Percentiles rank a stretch among this genome's conserved stretches.
phyloP scores from a whole-genome alignment of 2,888 invertebrate species.

The Meiosimyza platycephala region DNA sequence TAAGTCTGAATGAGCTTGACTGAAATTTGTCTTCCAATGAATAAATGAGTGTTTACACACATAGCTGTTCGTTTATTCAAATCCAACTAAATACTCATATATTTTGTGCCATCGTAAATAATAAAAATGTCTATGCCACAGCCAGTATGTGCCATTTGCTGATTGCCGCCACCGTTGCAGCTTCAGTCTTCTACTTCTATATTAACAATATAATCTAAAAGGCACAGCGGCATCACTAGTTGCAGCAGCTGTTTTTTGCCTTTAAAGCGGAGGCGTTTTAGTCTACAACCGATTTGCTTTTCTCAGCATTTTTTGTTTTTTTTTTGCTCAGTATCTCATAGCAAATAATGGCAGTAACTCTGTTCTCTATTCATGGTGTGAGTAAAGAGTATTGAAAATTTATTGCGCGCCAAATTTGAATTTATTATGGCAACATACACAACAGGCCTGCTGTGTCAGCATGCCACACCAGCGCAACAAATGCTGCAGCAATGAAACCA shows the following conservation, averaged over 20 bases:
- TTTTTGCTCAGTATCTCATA: not conserved
- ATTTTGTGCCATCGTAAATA: slow-evolving; percentile 43
- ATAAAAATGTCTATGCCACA: slow-evolving; percentile 55
- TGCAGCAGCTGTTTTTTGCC: slow-evolving; percentile 36
- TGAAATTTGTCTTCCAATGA: too few species aligned
- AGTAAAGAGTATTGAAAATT: slow-evolving; percentile 49
- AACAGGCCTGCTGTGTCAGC: slow-evolving; percentile 22
- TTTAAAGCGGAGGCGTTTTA: slow-evolving; percentile 33
- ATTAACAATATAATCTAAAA: slow-evolving; percentile 37
- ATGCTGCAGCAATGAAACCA: slow-evolving; percentile 9
- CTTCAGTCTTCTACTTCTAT: slow-evolving; percentile 20
- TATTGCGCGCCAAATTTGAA: slow-evolving; percentile 61
- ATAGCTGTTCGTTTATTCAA: too few species aligned
- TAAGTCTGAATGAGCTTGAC: too few species aligned
- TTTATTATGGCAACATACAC: slow-evolving; percentile 54
- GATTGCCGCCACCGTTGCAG: not conserved
- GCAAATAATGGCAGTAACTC: slow-evolving; percentile 25
- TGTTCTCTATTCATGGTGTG: not conserved
- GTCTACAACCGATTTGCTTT: not conserved
- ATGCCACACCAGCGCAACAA: slow-evolving; percentile 16
- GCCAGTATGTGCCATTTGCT: slow-evolving; percentile 41
- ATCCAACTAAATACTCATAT: too few species aligned
- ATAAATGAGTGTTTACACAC: too few species aligned
- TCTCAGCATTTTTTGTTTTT: too few species aligned
- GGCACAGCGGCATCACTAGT: not conserved